These are phyloP conservation scores for Gallinago nigripennis DNA, from an alignment of 2,797 vertebrate genomes.

Conservation along the genomic window DNA sequence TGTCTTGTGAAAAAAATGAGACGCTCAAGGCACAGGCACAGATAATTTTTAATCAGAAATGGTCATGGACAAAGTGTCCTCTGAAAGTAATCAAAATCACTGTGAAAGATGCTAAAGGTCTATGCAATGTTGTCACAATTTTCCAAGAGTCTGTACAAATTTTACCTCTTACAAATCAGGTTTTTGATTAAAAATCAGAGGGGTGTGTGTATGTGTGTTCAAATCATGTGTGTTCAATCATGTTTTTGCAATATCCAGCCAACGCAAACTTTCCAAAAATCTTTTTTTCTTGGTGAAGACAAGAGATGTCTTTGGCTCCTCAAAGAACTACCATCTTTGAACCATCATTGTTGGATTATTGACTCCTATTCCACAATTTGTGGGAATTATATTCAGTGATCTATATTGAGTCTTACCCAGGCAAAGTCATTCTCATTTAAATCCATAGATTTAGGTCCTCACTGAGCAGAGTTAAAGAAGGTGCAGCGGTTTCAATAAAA, in stretches of 20 bases:
- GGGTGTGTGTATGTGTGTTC: not conserved
- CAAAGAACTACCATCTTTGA: not conserved
- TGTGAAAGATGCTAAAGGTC: not conserved
- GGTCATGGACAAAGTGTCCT: not conserved
- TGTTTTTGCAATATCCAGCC: not conserved
- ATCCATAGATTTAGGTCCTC: not conserved
- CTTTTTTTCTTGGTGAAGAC: not conserved
- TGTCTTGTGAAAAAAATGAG: not conserved
- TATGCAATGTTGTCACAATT: not conserved
- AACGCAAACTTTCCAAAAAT: not conserved
- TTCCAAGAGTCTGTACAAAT: not conserved
- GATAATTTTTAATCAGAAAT: not conserved
- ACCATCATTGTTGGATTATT: not conserved
- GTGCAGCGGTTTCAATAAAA: not conserved
- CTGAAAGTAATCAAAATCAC: not conserved
- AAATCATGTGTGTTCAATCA: not conserved
- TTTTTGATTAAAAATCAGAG: not conserved
- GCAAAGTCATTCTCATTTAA: not conserved
- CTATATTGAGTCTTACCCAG: not conserved
- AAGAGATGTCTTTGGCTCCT: not conserved
- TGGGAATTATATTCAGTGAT: not conserved
- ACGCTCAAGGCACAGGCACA: not conserved
- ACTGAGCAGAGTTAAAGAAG: not conserved
- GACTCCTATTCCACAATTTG: not conserved
- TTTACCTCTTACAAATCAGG: not conserved